These are phyloP conservation scores for Trichechus manatus DNA, from an alignment of 2,113 vertebrate genomes.

Conservation along the genomic window DNA sequence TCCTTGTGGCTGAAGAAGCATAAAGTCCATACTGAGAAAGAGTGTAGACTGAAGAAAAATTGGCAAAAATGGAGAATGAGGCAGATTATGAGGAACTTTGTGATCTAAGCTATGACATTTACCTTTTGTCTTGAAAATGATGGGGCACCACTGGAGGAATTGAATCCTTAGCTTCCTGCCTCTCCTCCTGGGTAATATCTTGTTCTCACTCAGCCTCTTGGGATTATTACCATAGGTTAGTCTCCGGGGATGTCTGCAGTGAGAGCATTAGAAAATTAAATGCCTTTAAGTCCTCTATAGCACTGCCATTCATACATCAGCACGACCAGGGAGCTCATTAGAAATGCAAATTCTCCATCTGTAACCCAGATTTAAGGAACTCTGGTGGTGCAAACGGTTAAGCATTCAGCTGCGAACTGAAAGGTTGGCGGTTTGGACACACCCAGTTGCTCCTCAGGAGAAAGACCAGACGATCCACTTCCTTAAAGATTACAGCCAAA, in stretches of 20 bases:
- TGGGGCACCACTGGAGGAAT: not conserved
- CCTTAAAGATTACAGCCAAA: not conserved
- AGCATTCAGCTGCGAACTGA: not conserved
- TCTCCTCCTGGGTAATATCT: not conserved
- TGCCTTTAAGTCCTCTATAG: not conserved
- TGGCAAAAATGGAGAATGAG: not conserved
- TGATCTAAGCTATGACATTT: not conserved
- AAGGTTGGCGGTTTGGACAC: not conserved
- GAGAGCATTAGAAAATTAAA: not conserved
- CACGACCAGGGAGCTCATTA: not conserved
- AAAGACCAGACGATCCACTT: not conserved
- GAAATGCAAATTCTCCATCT: not conserved
- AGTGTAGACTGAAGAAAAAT: not conserved
- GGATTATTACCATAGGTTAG: not conserved
- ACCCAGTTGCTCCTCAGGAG: not conserved
- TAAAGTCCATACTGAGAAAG: not conserved
- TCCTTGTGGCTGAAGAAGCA: not conserved
- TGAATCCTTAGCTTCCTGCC: not conserved
- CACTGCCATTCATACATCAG: not conserved
- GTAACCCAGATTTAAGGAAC: not conserved
- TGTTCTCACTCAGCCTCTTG: not conserved
- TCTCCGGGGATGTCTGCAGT: not conserved
- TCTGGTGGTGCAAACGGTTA: not conserved
- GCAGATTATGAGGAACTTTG: not conserved
- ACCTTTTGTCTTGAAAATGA: not conserved